Conservation (phyloP, 2,113 vertebrate species). For the Eublepharis macularius region DNA sequence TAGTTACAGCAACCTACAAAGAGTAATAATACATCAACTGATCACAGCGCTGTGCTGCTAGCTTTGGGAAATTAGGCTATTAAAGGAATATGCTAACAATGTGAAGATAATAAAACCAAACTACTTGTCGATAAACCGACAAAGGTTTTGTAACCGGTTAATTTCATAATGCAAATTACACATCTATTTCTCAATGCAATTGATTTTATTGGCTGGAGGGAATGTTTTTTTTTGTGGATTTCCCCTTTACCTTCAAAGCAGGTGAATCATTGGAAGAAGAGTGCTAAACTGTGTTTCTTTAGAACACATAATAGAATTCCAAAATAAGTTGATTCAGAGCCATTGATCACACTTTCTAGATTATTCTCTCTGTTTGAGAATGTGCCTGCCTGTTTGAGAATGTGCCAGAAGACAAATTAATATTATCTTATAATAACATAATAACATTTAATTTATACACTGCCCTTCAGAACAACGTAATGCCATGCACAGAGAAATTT, state of each 20-base stretch:
- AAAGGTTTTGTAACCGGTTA: neutral
- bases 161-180: neutral
- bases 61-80: conserved; percentile 18
- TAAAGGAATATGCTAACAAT: conserved; percentile 26
- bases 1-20: conserved; percentile 69
- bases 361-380: neutral
- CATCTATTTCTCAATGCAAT: neutral
- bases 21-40: conserved; percentile 73
- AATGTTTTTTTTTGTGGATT: neutral
- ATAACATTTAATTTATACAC: no score
- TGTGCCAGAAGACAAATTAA: neutral
- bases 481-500: no score
- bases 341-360: neutral
- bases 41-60: conserved; percentile 69
- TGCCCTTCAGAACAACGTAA: no score
- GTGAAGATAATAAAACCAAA: neutral
- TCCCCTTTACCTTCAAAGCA: neutral
- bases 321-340: neutral
- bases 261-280: neutral
- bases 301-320: neutral
- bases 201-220: neutral
- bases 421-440: no score
- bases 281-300: neutral
- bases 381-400: no score
- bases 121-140: neutral